Conservation (phyloP, 2,888 invertebrate genomes). For the Alloscopus bannaensis region DNA sequence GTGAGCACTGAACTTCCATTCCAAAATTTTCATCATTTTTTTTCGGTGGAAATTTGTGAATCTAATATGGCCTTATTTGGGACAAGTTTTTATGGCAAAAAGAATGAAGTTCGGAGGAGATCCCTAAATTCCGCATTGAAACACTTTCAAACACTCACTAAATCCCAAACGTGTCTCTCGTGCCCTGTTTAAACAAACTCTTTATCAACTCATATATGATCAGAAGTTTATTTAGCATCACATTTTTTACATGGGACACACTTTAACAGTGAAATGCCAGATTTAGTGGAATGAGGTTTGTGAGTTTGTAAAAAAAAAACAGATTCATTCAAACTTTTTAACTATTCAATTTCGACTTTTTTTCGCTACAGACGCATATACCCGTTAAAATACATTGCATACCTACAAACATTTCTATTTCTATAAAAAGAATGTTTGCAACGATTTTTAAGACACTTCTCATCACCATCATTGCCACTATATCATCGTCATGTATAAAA, state of each 20-base stretch:
- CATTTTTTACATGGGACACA: neutral
- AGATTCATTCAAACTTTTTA: no score
- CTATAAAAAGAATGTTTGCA: neutral
- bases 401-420: neutral
- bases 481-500: neutral
- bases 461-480: no score
- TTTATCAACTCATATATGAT: neutral
- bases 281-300: neutral
- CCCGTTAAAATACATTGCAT: neutral
- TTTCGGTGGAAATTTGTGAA: no score
- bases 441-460: neutral
- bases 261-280: neutral
- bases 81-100: neutral
- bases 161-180: neutral
- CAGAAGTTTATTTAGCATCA: neutral
- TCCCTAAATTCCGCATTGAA: neutral
- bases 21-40: conserved; percentile 3
- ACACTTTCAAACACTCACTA: conserved; percentile 1
- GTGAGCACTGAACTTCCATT: neutral
- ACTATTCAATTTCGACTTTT: neutral
- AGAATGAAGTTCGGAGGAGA: neutral
- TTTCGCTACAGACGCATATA: neutral
- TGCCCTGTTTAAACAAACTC: conserved; percentile 12
- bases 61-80: neutral
- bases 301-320: no score